Percentiles rank a stretch among this genome's conserved stretches.
These are phyloP conservation scores for Xestia sexstrigata DNA, from an alignment of 2,888 invertebrate genomes.

Conservation along the genomic window DNA sequence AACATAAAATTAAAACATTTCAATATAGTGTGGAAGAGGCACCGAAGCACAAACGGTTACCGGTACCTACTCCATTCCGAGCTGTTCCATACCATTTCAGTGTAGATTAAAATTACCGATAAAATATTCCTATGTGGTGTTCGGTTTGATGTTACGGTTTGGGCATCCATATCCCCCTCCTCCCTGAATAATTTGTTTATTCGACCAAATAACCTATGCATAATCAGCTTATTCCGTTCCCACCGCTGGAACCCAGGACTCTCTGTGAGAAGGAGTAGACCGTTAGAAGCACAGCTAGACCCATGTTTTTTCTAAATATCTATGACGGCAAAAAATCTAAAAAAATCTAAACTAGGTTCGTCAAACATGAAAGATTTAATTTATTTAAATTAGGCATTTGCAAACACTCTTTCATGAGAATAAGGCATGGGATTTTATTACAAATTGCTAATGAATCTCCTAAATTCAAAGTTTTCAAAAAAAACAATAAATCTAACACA, in stretches of 20 bases:
- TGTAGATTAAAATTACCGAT: background rate
- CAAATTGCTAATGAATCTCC: too few relatives aligned
- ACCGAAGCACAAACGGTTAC: background rate
- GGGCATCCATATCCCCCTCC: rapidly evolving
- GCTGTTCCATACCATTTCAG: background rate
- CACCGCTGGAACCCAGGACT: background rate
- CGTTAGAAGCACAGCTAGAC: too few relatives aligned
- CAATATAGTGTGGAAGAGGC: background rate
- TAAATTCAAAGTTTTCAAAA: constrained; percentile 39
- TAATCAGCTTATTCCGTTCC: background rate
- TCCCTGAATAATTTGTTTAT: background rate
- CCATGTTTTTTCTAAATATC: too few relatives aligned
- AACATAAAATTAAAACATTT: background rate
- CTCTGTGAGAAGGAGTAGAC: background rate
- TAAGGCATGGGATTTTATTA: too few relatives aligned
- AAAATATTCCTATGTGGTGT: background rate
- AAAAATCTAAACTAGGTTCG: constrained; percentile 69
- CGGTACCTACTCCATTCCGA: background rate
- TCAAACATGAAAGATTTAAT: constrained; percentile 65
- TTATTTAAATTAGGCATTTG: constrained; percentile 73
- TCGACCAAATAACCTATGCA: background rate
- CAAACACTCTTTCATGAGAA: constrained; percentile 71
- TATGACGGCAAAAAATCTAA: too few relatives aligned
- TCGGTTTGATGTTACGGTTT: background rate
- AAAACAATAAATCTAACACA: too few relatives aligned